These are phyloP conservation scores for Hippocampus comes DNA, from an alignment of 2,113 vertebrate genomes.

Conservation along the genomic window DNA sequence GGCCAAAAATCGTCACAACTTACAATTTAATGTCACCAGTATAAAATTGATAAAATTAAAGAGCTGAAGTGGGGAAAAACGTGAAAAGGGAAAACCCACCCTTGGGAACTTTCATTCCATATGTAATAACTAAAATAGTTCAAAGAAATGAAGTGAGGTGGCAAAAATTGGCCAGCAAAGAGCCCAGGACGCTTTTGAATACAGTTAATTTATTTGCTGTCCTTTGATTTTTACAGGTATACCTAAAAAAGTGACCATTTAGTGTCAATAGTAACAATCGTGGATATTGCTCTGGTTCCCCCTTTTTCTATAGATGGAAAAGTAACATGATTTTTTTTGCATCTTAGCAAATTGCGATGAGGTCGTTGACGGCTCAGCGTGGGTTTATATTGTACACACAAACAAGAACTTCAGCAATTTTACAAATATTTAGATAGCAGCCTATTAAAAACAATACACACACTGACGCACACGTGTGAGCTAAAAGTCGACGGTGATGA, in stretches of 20 bases:
- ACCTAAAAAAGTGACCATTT: neutral
- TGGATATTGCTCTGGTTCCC: neutral
- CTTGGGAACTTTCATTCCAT: slow-evolving; percentile 6
- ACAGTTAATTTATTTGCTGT: neutral
- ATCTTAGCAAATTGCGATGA: neutral
- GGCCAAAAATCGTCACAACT: too few relatives aligned
- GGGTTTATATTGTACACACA: neutral
- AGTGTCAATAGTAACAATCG: neutral
- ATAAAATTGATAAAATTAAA: too few relatives aligned
- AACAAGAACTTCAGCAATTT: neutral
- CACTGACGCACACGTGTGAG: neutral
- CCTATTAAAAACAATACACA: neutral
- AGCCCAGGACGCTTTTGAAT: neutral
- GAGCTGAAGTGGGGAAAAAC: too few relatives aligned
- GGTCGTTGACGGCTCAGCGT: neutral
- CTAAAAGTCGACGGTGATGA: neutral
- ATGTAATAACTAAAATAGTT: neutral
- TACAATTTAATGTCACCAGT: too few relatives aligned
- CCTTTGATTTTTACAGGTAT: neutral
- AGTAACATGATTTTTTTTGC: neutral
- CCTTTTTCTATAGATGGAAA: neutral
- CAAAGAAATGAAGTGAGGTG: neutral
- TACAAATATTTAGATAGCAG: neutral
- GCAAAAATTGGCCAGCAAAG: neutral
- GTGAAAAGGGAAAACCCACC: too few relatives aligned